Evolutionary conservation across 2,888 invertebrate species (phyloP).

Genomic region (Hedya salicella): DNA sequence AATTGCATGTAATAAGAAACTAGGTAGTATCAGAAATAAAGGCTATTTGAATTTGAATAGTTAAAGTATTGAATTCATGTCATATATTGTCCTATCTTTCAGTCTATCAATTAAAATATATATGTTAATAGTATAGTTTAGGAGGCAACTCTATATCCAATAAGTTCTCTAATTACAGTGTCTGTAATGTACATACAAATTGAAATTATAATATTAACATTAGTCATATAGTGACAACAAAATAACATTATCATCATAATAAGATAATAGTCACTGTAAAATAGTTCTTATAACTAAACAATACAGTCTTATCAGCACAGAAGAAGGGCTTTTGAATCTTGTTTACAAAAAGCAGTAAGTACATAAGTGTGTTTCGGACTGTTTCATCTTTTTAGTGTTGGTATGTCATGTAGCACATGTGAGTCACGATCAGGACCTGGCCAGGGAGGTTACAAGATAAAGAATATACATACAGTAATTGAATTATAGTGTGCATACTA

Average conservation of each 20-base stretch:
- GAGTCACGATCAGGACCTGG: constrained; percentile 2
- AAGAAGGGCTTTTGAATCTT: too few species aligned
- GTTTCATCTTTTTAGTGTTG: background rate
- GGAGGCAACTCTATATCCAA: background rate
- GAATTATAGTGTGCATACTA: constrained; percentile 6
- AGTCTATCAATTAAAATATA: too few species aligned
- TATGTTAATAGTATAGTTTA: background rate
- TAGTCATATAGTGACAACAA: background rate
- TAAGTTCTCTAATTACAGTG: background rate
- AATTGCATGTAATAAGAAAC: too few species aligned
- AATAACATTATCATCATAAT: background rate
- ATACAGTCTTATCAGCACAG: background rate
- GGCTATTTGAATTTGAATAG: too few species aligned
- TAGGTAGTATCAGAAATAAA: too few species aligned
- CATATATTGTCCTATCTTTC: too few species aligned
- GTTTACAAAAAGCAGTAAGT: background rate
- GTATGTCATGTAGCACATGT: too few species aligned
- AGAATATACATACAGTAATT: background rate
- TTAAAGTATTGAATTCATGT: too few species aligned
- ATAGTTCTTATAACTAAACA: background rate
- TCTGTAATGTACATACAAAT: constrained; percentile 6
- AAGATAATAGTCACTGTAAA: background rate
- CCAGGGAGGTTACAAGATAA: constrained; percentile 17
- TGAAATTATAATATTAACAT: background rate
- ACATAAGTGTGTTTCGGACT: background rate